Evolutionary conservation across 2,113 vertebrate species (phyloP).

Genomic region (Pituophis catenifer): DNA sequence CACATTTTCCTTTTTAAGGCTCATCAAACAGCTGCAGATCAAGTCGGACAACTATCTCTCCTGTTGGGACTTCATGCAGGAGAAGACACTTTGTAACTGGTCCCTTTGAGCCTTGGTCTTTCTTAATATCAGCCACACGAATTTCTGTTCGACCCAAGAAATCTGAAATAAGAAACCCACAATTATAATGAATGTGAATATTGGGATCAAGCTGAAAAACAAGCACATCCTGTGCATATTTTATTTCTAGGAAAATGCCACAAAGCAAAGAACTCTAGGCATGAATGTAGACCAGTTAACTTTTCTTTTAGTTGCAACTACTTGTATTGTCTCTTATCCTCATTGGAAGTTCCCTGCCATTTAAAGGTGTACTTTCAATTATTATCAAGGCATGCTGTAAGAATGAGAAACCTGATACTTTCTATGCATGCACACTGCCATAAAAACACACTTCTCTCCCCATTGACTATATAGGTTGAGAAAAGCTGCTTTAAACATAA

Average conservation of each 20-base stretch:
- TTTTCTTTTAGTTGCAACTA: not conserved
- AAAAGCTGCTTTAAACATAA: not conserved
- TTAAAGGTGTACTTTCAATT: not conserved
- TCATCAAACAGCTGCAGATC: conserved; percentile 97
- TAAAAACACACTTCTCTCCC: not conserved
- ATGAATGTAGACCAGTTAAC: not conserved
- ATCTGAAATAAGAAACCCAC: conserved; percentile 72
- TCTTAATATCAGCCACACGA: conserved; percentile 96
- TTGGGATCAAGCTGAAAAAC: not conserved
- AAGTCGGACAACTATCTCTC: conserved; percentile 94
- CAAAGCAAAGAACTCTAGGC: not conserved
- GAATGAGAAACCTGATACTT: too few species aligned
- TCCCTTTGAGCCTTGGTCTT: conserved; percentile 97
- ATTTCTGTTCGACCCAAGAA: conserved; percentile 98
- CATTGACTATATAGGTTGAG: not conserved
- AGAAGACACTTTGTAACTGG: conserved; percentile 96
- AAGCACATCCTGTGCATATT: not conserved
- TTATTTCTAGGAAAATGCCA: not conserved
- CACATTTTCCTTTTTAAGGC: conserved; percentile 68
- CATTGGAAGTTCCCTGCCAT: not conserved
- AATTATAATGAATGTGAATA: not conserved
- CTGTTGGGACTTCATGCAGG: conserved; percentile 96
- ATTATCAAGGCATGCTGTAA: not conserved
- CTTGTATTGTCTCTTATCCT: not conserved
- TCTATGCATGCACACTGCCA: not conserved